Evolutionary conservation across 92 coral and sea anemone genomes (phyloP).

Genomic region (Zoanthus solanderi): DNA sequence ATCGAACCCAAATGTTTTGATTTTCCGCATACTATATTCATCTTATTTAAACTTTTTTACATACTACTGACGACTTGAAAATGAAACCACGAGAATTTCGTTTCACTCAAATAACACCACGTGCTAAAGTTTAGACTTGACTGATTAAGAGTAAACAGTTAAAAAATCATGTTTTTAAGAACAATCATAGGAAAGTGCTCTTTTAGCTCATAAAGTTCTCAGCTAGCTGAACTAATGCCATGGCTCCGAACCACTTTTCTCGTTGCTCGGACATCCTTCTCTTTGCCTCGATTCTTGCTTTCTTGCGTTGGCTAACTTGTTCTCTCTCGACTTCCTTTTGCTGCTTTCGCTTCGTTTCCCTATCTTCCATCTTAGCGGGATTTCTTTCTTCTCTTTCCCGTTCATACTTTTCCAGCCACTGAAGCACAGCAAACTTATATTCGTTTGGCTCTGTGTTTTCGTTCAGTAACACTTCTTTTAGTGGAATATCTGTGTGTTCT

Average conservation of each 20-base stretch:
- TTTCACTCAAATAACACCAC: constrained; percentile 34
- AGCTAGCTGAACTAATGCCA: constrained; percentile 97
- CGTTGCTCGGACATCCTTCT: constrained; percentile 91
- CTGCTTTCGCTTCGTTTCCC: constrained; percentile 70
- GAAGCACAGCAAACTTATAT: constrained; percentile 88
- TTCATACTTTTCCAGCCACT: constrained; percentile 94
- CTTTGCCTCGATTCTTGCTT: constrained; percentile 86
- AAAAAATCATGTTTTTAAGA: constrained; percentile 6
- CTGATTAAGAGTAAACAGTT: constrained; percentile 21
- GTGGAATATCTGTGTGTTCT: constrained; percentile 83
- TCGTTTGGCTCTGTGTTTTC: constrained; percentile 96
- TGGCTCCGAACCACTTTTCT: constrained; percentile 98
- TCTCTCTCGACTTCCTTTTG: constrained; percentile 76
- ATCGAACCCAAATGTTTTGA: neutral
- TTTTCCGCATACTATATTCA: neutral
- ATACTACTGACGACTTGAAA: neutral
- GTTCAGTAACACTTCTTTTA: constrained; percentile 86
- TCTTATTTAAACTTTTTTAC: neutral
- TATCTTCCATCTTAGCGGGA: constrained; percentile 78
- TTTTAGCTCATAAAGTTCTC: constrained; percentile 58
- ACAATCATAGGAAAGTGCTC: neutral
- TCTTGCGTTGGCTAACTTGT: constrained; percentile 86
- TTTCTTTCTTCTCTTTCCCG: constrained; percentile 82
- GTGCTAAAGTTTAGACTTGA: constrained; percentile 26
- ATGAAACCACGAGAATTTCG: constrained; percentile 17